Percentiles rank a stretch among this genome's conserved stretches.
Conservation (phyloP, 2,888 invertebrate genomes). For the Oscheius sp. region DNA sequence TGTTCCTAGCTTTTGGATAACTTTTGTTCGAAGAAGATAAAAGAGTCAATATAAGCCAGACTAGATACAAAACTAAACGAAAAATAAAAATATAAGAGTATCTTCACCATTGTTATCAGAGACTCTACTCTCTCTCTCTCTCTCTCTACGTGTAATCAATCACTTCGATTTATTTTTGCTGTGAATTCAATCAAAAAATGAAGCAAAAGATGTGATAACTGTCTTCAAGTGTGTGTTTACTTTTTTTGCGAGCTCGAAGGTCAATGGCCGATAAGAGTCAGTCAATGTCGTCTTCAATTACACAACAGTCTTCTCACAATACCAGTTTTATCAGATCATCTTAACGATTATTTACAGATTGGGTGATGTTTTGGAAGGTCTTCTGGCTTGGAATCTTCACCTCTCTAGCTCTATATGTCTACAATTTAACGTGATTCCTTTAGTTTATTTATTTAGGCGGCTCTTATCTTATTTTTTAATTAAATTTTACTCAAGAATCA, state of each 20-base stretch:
- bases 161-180: not conserved
- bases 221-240: too few relatives aligned
- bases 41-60: too few relatives aligned
- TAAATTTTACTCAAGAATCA: too few relatives aligned
- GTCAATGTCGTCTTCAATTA: not conserved
- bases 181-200: not conserved
- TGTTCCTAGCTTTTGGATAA: too few relatives aligned
- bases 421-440: conserved; percentile 36
- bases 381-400: conserved; percentile 31
- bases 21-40: too few relatives aligned
- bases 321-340: too few relatives aligned
- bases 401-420: conserved; percentile 26
- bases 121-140: too few relatives aligned
- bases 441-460: not conserved
- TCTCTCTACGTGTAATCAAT: not conserved
- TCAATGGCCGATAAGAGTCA: not conserved
- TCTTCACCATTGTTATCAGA: too few relatives aligned
- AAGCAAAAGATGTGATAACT: not conserved
- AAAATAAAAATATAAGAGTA: too few relatives aligned
- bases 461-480: not conserved
- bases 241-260: not conserved
- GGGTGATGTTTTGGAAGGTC: conserved; percentile 27
- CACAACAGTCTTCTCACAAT: not conserved
- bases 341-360: too few relatives aligned
- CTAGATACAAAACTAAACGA: too few relatives aligned